Base-by-base conservation (phyloP, 1,140 invertebrate species). In the Drosophila leontia region DNA sequence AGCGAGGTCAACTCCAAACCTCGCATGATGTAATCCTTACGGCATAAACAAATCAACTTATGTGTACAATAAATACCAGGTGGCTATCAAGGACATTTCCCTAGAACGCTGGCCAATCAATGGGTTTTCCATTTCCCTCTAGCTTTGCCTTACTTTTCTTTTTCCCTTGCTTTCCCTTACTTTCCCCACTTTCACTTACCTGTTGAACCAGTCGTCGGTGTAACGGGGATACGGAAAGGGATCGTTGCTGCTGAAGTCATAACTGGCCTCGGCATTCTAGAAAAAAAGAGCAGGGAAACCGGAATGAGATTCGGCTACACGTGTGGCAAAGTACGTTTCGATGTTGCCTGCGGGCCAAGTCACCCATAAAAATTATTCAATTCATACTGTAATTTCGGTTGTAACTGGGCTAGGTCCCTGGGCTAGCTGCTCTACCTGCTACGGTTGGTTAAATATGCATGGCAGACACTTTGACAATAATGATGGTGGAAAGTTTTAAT, bases 211-310 rank as follows among this genome's bases (percentile, higher is more conserved):
- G 92, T 99, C 98, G 84, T 99, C 98, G 0, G 98, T 99, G 91
- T 99, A 99, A 71, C 98, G 94, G 8, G 98, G 98, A 94, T 99
- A 99, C 0, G 98, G 98, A 92, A 95, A 99, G 6, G 98, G 98
- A 93, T 99, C 98, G 91, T 99, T 99, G 92, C 98, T 99, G 93
- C 98, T 99, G 93, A 99, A 99, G 93, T 99, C 98, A 93, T 99
- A 99, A 80, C 98, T 99, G 3, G 98, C 98, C 93, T 97, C 96
- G 1, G 98, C 97, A 90, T 99, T 99, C 98, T 99, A 94, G 65
- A 75, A 75, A 15, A 19, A n/a, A n/a, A 8, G 15, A 68, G 23
- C 26, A 59, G 32, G 39, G 9, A 11, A 19, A 72, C 48, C 32
- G 39, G 51, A 29, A 56, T 51, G 17, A 60, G 41, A 44, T 44